Evolutionary conservation across 2,797 vertebrate species (phyloP).

Genomic region (Pangasius krempfi): DNA sequence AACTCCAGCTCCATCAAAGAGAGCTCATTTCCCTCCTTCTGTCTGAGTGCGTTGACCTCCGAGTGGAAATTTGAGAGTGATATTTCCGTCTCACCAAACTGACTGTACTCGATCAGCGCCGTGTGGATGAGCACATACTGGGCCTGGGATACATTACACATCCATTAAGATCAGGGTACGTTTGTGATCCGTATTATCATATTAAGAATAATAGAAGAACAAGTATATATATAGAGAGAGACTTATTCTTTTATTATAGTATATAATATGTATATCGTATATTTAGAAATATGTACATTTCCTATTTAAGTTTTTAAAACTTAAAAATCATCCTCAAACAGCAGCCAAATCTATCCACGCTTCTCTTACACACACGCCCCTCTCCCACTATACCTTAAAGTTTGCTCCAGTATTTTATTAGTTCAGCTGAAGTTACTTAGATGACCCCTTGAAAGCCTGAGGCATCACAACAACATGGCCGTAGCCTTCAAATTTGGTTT

Average conservation of each 20-base stretch:
- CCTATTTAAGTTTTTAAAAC: too few relatives aligned
- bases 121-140: slow-evolving; percentile 98
- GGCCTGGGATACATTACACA: slow-evolving; percentile 69
- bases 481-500: neutral
- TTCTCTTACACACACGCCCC: neutral
- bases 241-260: too few relatives aligned
- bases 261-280: too few relatives aligned
- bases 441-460: neutral
- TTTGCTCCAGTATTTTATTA: neutral
- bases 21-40: slow-evolving; percentile 74
- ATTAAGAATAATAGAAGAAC: neutral
- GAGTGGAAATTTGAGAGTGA: slow-evolving; percentile 81
- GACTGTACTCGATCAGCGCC: slow-evolving; percentile 91
- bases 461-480: neutral
- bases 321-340: neutral
- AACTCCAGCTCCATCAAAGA: slow-evolving; percentile 86
- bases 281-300: too few relatives aligned
- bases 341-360: neutral
- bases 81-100: slow-evolving; percentile 93
- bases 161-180: neutral
- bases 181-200: neutral
- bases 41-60: slow-evolving; percentile 76
- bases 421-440: neutral
- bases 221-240: too few relatives aligned
- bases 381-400: neutral